Evolutionary conservation across 1,140 invertebrate genomes (phyloP).

Genomic region (Bombus terrestris): DNA sequence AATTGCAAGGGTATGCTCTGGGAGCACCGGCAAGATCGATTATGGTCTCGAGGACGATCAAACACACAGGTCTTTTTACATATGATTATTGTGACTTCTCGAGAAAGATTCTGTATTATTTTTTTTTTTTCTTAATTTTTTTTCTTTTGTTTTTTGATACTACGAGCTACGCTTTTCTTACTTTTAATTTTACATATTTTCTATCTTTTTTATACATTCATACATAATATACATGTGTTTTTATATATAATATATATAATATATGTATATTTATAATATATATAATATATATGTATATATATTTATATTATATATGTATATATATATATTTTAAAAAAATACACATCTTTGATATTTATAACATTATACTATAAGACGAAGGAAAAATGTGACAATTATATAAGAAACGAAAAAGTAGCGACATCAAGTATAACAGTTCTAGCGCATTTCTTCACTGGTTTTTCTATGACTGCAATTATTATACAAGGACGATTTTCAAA

Average conservation of each 20-base stretch:
- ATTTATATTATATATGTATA: not conserved
- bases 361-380: not conserved
- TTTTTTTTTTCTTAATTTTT: not conserved
- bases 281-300: not conserved
- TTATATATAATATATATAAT: not conserved
- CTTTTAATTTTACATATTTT: conserved; percentile 43
- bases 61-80: not conserved
- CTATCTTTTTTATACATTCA: not conserved
- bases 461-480: not conserved
- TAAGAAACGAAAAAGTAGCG: not conserved
- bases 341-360: conserved; percentile 18
- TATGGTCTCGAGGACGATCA: conserved; percentile 18
- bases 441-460: not conserved
- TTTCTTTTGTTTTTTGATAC: not conserved
- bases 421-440: not conserved
- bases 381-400: not conserved
- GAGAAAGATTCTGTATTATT: not conserved
- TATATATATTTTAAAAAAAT: conserved; percentile 3
- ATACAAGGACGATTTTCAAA: too few relatives aligned
- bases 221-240: conserved; percentile 7
- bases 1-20: conserved; percentile 44
- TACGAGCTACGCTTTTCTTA: not conserved
- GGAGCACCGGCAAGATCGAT: conserved; percentile 61
- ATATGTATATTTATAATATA: not conserved
- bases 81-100: not conserved